These are phyloP conservation scores for Rhombomys opimus DNA, from an alignment of 2,113 vertebrate genomes.

Conservation along the genomic window DNA sequence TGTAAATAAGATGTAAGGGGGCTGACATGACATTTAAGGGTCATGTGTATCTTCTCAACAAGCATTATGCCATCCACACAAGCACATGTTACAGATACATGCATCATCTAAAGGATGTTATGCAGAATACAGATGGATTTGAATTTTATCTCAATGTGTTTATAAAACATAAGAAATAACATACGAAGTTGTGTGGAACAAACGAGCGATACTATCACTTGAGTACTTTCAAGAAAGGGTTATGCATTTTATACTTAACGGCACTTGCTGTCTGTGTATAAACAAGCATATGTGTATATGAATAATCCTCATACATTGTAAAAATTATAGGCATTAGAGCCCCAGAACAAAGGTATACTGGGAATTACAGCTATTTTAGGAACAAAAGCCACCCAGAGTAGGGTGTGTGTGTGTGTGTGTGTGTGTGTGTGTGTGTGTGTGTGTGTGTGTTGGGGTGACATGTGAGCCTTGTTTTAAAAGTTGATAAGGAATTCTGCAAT, in stretches of 20 bases:
- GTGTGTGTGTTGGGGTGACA: not conserved
- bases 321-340: not conserved
- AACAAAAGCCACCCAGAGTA: not conserved
- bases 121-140: not conserved
- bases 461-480: conserved; percentile 5
- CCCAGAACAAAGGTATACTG: not conserved
- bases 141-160: not conserved
- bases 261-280: not conserved
- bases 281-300: not conserved
- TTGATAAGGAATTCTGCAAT: not conserved
- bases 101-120: not conserved
- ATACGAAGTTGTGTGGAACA: not conserved
- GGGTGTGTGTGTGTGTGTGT: not conserved
- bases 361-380: not conserved
- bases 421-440: not conserved
- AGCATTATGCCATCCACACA: not conserved
- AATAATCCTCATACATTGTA: not conserved
- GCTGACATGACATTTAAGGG: not conserved
- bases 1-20: not conserved
- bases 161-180: not conserved
- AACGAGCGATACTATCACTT: not conserved
- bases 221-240: not conserved
- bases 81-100: not conserved
- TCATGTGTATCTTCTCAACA: not conserved
- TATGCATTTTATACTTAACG: not conserved